Evolutionary conservation across 2,797 vertebrate genomes (phyloP).

Genomic region (Clarias platycephalus): DNA sequence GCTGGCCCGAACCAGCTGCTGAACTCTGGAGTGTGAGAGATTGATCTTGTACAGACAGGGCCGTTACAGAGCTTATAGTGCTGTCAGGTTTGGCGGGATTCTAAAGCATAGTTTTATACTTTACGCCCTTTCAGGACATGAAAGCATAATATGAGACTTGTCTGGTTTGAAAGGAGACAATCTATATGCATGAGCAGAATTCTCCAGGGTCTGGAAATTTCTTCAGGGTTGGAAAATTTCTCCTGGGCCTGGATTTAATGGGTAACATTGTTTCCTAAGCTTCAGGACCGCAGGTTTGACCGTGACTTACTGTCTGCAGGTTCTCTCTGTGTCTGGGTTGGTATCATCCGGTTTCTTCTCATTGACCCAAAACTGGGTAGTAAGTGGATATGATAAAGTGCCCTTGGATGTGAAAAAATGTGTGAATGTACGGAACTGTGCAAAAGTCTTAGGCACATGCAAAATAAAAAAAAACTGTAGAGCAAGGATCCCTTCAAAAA

Average conservation of each 20-base stretch:
- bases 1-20: constrained; percentile 28
- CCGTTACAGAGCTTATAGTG: background rate
- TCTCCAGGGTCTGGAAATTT: background rate
- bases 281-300: background rate
- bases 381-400: too few relatives aligned
- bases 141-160: background rate
- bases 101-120: background rate
- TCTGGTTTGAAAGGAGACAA: too few relatives aligned
- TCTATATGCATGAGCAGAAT: background rate
- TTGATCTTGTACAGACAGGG: background rate
- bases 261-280: background rate
- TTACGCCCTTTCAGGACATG: background rate
- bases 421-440: background rate
- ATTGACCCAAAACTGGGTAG: background rate
- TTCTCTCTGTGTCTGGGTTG: background rate
- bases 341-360: background rate
- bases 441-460: too few relatives aligned
- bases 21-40: background rate
- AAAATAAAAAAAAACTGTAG: too few relatives aligned
- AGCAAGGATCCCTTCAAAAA: too few relatives aligned
- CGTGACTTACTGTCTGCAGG: background rate
- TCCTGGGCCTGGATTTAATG: too few relatives aligned
- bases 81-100: background rate
- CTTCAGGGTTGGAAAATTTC: background rate
- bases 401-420: background rate